Evolutionary conservation across 2,113 vertebrate genomes (phyloP), one percentile per base, ranked within the genome.

Genomic region (Ctenomys sociabilis): DNA sequence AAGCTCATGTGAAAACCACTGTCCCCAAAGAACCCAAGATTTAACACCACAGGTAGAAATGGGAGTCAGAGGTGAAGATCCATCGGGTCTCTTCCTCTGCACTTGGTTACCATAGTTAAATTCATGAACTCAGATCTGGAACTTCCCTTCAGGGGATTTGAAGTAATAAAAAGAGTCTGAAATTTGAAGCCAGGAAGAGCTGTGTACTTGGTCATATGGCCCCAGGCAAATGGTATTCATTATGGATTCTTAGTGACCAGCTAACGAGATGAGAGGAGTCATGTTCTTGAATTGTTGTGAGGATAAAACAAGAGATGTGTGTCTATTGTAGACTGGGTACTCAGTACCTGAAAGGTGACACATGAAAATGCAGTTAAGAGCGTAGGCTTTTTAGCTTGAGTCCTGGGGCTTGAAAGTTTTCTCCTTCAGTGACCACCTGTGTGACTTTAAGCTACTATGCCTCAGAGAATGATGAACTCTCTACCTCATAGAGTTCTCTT

Each of bases 381-480:
- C 8, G 3, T 68, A 83, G 92, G 3, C 14, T 70, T 91, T 81
- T n/a, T 63, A 86, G 80, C 22, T 24, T 54, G 2, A 21, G 5
- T 66, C 1, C 13, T 7, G 78, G 28, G 73, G 6, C 40, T 49
- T 91, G 37, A 72, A 43, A 52, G 54, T 9, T 80, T 85, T 54
- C 28, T 84, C 26, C 73, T 30, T 95, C 45, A 8, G 0, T 90
- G 43, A 85, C 35, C 86, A 81, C 32, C 52, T 26, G 4, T 59
- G 3, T 72, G 11, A 32, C 7, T 72, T 45, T 61, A 63, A 32
- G 43, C 75, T 40, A 43, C 35, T 83, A 5, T 26, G 37, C 26
- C 24, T 61, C 1, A 0, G 22, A 43, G 16, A 57, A n/a, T 84
- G 54, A 9, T 43, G 0, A 45, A 30, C 26, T 17, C 43, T 6